Percentiles rank a stretch among this genome's conserved stretches.
Evolutionary conservation across 2,113 vertebrate genomes (phyloP).

Genomic region (Hemibagrus wyckioides): DNA sequence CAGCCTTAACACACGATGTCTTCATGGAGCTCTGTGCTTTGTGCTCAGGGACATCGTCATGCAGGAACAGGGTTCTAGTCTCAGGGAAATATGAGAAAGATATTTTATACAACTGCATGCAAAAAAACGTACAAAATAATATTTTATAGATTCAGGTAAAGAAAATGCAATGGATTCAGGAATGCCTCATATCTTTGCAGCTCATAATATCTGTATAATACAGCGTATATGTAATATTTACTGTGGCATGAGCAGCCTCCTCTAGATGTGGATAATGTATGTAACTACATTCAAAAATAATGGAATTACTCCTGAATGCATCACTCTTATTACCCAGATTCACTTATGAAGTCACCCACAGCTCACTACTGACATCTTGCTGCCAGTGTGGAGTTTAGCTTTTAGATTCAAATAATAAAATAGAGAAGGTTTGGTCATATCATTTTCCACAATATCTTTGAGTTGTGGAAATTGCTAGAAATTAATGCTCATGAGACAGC

Average conservation of each 20-base stretch:
- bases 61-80: background rate
- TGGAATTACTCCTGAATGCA: background rate
- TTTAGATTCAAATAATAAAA: background rate
- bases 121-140: no score
- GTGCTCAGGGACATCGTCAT: no score
- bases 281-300: background rate
- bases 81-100: no score
- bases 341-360: background rate
- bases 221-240: background rate
- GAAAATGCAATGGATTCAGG: background rate
- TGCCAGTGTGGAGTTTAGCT: background rate
- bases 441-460: background rate
- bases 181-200: no score
- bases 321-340: background rate
- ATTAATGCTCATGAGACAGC: background rate
- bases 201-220: no score
- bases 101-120: no score
- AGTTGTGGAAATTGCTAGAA: background rate
- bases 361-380: constrained; percentile 52
- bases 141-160: background rate
- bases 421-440: background rate
- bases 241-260: background rate
- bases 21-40: no score
- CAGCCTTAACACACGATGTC: no score
- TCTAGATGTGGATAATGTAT: background rate